These are phyloP conservation scores for Idaea aversata DNA, from an alignment of 2,888 invertebrate species.

Conservation along the genomic window DNA sequence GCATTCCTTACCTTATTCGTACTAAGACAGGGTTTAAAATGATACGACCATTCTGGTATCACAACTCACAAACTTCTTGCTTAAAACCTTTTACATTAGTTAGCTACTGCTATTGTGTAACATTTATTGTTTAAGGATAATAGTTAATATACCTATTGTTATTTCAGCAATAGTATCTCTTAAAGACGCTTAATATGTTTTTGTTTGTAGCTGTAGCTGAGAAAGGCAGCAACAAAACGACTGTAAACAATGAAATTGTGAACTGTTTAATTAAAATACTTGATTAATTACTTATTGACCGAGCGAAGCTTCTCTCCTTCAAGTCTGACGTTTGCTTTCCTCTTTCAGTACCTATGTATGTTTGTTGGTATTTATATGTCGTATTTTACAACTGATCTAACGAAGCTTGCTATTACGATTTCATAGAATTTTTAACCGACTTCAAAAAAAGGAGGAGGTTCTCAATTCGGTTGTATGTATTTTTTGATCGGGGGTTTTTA, in stretches of 20 bases:
- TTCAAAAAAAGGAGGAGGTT: too few relatives aligned
- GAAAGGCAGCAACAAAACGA: neutral
- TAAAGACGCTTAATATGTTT: neutral
- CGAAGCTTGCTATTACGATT: too few relatives aligned
- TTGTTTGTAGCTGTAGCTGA: neutral
- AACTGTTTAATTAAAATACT: neutral
- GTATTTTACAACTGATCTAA: too few relatives aligned
- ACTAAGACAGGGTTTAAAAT: neutral
- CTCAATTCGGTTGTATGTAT: too few relatives aligned
- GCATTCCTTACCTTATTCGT: neutral
- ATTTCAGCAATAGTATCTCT: neutral
- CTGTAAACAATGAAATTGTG: neutral
- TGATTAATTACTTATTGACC: neutral
- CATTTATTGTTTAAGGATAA: neutral
- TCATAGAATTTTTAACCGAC: too few relatives aligned
- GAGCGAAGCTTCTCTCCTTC: too few relatives aligned
- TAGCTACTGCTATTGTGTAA: neutral
- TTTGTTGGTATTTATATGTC: too few relatives aligned
- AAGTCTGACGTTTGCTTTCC: too few relatives aligned
- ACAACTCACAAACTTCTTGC: neutral
- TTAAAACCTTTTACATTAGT: neutral
- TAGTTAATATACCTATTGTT: neutral
- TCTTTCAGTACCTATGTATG: too few relatives aligned
- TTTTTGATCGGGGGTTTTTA: too few relatives aligned
- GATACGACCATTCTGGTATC: neutral